Percentiles rank a stretch among this genome's conserved stretches.
Conservation (phyloP, 2,113 vertebrate genomes). For the Mobula hypostoma region DNA sequence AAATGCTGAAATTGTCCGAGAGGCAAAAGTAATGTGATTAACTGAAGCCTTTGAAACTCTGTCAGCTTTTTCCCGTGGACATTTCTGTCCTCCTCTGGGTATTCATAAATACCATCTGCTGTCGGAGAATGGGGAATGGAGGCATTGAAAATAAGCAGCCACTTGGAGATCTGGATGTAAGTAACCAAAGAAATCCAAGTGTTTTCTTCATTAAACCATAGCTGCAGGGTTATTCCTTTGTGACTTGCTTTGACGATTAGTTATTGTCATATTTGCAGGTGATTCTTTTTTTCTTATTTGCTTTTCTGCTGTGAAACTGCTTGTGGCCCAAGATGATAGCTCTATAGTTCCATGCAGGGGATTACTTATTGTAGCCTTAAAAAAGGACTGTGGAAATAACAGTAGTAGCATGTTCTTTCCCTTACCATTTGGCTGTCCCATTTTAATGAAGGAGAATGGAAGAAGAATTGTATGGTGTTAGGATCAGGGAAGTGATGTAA, state of each 20-base stretch:
- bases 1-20: neutral
- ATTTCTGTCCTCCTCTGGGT: neutral
- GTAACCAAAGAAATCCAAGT: neutral
- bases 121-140: neutral
- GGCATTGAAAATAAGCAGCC: neutral
- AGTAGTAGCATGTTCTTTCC: neutral
- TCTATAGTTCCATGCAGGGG: neutral
- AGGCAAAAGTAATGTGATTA: neutral
- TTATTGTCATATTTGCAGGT: neutral
- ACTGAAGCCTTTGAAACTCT: neutral
- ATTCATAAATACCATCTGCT: neutral
- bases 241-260: neutral
- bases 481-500: too few relatives aligned
- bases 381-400: neutral
- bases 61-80: neutral
- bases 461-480: too few relatives aligned
- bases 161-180: neutral
- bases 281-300: neutral
- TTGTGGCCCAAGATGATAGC: neutral
- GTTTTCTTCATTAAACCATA: neutral
- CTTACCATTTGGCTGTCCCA: neutral
- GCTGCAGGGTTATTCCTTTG: neutral
- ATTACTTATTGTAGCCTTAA: neutral
- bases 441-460: neutral
- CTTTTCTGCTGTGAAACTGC: neutral